Evolutionary conservation across 2,113 vertebrate genomes (phyloP).

Genomic region (Thalassarche chlororhynchos): DNA sequence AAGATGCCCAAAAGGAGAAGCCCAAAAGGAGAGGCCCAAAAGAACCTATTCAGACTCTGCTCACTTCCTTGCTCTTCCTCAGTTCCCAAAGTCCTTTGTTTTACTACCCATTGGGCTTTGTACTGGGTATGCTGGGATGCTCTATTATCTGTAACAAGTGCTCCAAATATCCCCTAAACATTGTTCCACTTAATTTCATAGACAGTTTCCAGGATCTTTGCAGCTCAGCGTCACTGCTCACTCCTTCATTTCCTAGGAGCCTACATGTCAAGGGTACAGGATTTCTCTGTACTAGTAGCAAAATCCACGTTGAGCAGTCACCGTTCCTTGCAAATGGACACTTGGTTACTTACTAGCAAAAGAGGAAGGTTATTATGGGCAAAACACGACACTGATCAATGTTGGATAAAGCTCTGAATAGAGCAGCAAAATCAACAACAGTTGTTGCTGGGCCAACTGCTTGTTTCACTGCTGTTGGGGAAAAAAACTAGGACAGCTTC

Average conservation of each 20-base stretch:
- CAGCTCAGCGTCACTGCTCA: background rate
- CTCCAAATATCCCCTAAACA: background rate
- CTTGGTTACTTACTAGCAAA: background rate
- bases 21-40: background rate
- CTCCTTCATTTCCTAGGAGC: background rate
- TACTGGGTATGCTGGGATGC: background rate
- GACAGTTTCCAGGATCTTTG: background rate
- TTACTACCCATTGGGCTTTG: background rate
- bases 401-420: background rate
- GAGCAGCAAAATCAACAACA: background rate
- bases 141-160: background rate
- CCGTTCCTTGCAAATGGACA: background rate
- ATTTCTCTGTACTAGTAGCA: background rate
- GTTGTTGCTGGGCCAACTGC: background rate
- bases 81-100: background rate
- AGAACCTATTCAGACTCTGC: background rate
- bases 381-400: background rate
- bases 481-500: background rate
- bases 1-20: background rate
- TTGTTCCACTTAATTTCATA: background rate
- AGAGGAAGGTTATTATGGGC: background rate
- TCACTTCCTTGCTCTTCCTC: background rate
- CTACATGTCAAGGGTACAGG: background rate
- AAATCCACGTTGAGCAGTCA: background rate
- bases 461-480: background rate